These are phyloP conservation scores for Eudorcas thomsonii DNA, from an alignment of 2,113 vertebrate species.

Conservation along the genomic window DNA sequence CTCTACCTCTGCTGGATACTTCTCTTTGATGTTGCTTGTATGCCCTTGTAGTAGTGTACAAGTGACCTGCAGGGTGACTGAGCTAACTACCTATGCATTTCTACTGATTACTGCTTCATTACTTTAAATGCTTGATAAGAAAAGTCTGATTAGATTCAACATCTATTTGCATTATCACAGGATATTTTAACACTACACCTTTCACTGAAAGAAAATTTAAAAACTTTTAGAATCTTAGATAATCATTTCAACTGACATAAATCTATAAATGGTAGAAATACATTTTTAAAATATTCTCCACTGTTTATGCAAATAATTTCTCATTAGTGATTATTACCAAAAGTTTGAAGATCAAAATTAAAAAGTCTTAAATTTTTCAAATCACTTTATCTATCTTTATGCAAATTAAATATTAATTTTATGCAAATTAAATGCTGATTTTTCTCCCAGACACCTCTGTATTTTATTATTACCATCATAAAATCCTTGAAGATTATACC, in stretches of 20 bases:
- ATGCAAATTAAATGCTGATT: not conserved
- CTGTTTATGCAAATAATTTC: not conserved
- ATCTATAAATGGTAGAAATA: slow-evolving; percentile 5
- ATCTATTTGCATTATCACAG: not conserved
- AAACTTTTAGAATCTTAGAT: not conserved
- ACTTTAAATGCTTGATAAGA: not conserved
- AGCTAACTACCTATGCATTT: not conserved
- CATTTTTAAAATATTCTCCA: not conserved
- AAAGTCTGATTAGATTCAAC: not conserved
- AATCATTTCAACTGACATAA: not conserved
- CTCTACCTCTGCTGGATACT: not conserved
- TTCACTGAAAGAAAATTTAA: not conserved
- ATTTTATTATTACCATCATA: not conserved
- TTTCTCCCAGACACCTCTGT: not conserved
- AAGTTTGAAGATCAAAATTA: not conserved
- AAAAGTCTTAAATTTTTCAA: not conserved
- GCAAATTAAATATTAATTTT: not conserved
- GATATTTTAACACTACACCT: not conserved
- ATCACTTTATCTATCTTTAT: slow-evolving; percentile 1
- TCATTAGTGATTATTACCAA: not conserved
- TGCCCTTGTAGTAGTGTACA: not conserved
- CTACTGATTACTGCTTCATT: not conserved
- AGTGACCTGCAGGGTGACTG: not conserved
- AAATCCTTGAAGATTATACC: not conserved
- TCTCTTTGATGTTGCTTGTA: not conserved